Conservation (phyloP, 1,140 invertebrate genomes). For the Chymomyza costata region DNA sequence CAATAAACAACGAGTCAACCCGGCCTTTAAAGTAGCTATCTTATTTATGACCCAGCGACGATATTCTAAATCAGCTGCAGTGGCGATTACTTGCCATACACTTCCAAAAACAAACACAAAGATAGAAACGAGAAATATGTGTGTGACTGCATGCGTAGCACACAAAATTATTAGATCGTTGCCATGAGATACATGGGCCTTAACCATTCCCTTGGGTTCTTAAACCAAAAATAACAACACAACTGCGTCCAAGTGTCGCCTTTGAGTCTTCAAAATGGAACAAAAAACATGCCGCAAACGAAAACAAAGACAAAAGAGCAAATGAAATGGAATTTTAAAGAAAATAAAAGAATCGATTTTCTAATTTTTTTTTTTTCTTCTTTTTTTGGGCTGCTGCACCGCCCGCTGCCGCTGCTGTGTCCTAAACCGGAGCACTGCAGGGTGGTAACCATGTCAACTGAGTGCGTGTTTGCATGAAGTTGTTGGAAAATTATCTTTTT, state of each 20-base stretch:
- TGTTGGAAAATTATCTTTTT: conserved; percentile 30
- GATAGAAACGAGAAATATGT: neutral
- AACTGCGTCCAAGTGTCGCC: conserved; percentile 35
- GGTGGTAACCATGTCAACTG: conserved; percentile 13
- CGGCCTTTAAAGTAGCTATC: conserved; percentile 57
- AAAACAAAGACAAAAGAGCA: conserved; percentile 54
- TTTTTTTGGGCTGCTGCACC: conserved; percentile 18
- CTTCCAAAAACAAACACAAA: conserved; percentile 7
- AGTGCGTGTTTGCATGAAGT: conserved; percentile 13
- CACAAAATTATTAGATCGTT: conserved; percentile 56
- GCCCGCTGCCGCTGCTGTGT: conserved; percentile 31
- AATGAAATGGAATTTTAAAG: conserved; percentile 62
- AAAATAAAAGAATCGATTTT: conserved; percentile 65
- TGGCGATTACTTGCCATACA: neutral
- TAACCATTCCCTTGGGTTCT: conserved; percentile 50
- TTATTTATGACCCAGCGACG: conserved; percentile 63
- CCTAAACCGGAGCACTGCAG: conserved; percentile 58
- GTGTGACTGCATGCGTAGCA: conserved; percentile 67
- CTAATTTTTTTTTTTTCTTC: conserved; percentile 2
- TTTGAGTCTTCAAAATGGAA: conserved; percentile 61
- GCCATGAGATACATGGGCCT: conserved; percentile 45
- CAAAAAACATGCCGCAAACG: conserved; percentile 65
- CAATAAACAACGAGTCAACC: conserved; percentile 63
- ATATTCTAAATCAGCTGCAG: conserved; percentile 7
- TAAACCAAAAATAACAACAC: conserved; percentile 25